Evolutionary conservation across 1,140 invertebrate genomes (phyloP), one percentile per base, ranked within the genome.

Genomic region (Drosophila obscura): DNA sequence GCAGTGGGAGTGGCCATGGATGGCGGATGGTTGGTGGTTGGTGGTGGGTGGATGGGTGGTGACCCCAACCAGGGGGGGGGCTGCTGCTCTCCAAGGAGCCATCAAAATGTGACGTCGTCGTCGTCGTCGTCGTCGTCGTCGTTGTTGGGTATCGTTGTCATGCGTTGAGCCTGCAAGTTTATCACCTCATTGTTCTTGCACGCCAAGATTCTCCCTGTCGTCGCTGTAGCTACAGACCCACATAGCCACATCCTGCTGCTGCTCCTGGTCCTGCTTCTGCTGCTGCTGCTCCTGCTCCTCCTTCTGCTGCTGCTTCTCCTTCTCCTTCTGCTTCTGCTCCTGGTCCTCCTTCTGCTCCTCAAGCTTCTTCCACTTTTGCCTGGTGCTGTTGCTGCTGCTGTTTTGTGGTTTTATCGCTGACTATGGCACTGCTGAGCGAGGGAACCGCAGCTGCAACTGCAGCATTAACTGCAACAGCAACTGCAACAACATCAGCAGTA

Each of bases 141-240:
- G 76, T 44, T 80, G 64, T 55, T 79, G 72, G 56, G 63, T 76
- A 76, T 76, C 73, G 73, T 68, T 76, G 73, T 76, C 73, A 76
- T 88, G 78, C 82, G 83, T 87, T 87, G 82, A 87, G 82, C 83
- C 82, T 87, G 83, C 82, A 87, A 87, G 78, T 87, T 87, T 87
- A 87, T 87, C 82, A 87, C 82, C 82, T 87, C 82, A 87, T 87
- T 88, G 82, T 88, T 87, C 85, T 82, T 87, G 83, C 75, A 87
- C 75, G 63, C 75, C 71, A 58, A 35, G 44, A 26, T 64, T 55
- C 72, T 75, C 83, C 76, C 80, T 87, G 81, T 78, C 73, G 61
- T 77, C 73, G 56, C 60, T 49, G 39, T 35, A 31, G 41, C 28
- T 41, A n/a, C 22, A 46, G 5, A 22, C 16, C 46, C 44, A n/a